Evolutionary conservation across 2,113 vertebrate species (phyloP).

Genomic region (Lonchura striata): DNA sequence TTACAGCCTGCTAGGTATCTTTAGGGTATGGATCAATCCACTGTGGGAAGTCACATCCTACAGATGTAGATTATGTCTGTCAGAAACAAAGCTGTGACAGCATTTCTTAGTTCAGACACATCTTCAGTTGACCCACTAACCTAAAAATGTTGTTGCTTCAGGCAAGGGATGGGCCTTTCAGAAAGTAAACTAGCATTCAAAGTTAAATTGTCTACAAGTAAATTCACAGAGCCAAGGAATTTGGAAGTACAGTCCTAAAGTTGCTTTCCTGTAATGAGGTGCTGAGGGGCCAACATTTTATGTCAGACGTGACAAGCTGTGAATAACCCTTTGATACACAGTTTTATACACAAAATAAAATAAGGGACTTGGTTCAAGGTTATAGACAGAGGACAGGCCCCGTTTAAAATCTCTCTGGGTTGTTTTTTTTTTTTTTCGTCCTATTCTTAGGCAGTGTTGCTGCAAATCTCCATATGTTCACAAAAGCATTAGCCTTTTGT

Average conservation of each 20-base stretch:
- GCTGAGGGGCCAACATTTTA: background rate
- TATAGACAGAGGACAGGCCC: background rate
- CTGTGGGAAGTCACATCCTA: background rate
- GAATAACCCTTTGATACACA: background rate
- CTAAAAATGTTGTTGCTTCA: background rate
- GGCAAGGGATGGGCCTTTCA: background rate
- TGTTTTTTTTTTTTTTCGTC: background rate
- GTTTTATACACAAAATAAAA: background rate
- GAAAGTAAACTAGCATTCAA: background rate
- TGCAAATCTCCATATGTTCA: background rate
- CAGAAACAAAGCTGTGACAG: background rate
- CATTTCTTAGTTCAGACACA: background rate
- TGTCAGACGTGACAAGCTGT: background rate
- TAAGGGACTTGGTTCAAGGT: background rate
- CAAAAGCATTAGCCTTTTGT: background rate
- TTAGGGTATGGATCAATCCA: background rate
- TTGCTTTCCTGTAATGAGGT: background rate
- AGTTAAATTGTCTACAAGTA: background rate
- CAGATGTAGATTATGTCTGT: background rate
- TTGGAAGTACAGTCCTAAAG: background rate
- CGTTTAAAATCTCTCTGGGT: background rate
- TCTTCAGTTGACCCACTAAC: background rate
- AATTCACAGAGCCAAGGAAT: background rate
- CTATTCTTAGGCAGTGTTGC: background rate
- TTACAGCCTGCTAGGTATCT: background rate